phyloP scores from a whole-genome alignment of 2,113 vertebrate species.

The Lamprotornis superbus region DNA sequence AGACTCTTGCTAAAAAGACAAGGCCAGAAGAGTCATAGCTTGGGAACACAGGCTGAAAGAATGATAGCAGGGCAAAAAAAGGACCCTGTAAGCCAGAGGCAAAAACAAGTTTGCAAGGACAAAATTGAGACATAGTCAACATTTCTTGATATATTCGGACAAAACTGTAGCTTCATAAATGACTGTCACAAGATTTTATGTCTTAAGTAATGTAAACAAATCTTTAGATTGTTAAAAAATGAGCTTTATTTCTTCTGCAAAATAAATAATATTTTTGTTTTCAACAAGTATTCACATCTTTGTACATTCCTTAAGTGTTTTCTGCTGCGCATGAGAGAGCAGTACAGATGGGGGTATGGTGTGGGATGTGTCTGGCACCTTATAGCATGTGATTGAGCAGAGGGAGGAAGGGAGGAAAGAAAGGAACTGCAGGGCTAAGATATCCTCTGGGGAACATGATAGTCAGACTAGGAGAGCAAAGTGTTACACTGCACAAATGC shows the following conservation, averaged over 20 bases:
- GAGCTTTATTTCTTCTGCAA: not conserved
- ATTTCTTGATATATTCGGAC: not conserved
- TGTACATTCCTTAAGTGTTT: not conserved
- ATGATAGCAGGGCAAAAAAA: not conserved
- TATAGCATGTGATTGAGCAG: constrained; percentile 16
- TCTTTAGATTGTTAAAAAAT: not conserved
- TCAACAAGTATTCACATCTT: not conserved
- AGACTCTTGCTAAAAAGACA: not conserved
- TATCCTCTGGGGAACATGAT: not conserved
- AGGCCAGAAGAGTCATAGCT: not conserved
- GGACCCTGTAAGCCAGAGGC: not conserved
- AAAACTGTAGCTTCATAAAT: not conserved
- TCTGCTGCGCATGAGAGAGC: not conserved
- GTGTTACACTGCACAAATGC: not conserved
- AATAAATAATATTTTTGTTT: not conserved
- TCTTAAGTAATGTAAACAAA: not conserved
- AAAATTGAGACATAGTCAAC: not conserved
- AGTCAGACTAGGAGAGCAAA: not conserved
- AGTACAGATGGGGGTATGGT: not conserved
- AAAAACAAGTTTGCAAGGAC: not conserved
- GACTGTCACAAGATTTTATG: not conserved
- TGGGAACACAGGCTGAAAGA: not conserved
- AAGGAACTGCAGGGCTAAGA: not conserved
- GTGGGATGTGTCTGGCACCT: constrained; percentile 61
- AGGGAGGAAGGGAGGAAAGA: not conserved